phyloP scores from a whole-genome alignment of 2,113 vertebrate genomes.

The Oryzias woworae region DNA sequence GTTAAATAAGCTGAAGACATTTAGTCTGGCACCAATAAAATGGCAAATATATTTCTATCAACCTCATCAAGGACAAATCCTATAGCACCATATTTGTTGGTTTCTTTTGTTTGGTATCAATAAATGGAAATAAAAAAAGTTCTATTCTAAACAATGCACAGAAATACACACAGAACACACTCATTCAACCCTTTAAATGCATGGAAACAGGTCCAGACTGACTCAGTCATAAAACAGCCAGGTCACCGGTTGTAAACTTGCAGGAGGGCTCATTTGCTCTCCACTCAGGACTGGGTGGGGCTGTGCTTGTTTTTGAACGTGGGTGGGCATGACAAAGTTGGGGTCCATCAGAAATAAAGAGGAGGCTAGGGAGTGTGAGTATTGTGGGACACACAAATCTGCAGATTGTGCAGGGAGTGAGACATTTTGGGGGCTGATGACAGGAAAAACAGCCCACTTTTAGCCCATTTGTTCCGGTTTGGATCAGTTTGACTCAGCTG shows the following conservation, averaged over 20 bases:
- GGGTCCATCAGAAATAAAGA: slow-evolving; percentile 1
- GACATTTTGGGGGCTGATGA: neutral
- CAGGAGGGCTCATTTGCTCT: slow-evolving; percentile 23
- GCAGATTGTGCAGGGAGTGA: neutral
- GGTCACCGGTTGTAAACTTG: slow-evolving; percentile 54
- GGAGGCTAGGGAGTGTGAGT: slow-evolving; percentile 9
- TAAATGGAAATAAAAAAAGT: neutral
- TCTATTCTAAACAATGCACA: neutral
- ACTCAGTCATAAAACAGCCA: slow-evolving; percentile 42
- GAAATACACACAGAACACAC: slow-evolving; percentile 8
- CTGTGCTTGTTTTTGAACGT: slow-evolving; percentile 22
- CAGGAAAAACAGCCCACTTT: slow-evolving; percentile 6
- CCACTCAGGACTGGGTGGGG: slow-evolving; percentile 3
- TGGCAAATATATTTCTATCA: too few relatives aligned
- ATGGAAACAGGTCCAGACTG: slow-evolving; percentile 55
- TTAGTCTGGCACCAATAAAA: too few relatives aligned
- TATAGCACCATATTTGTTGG: slow-evolving; percentile 9
- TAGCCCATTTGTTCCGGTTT: slow-evolving; percentile 2
- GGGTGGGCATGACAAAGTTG: slow-evolving; percentile 44
- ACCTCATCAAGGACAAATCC: slow-evolving; percentile 9
- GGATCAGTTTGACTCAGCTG: slow-evolving; percentile 2
- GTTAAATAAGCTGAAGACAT: too few relatives aligned
- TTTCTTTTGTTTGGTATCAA: slow-evolving; percentile 14
- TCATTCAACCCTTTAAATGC: slow-evolving; percentile 25
- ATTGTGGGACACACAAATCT: slow-evolving; percentile 5